Conservation (phyloP, 2,797 vertebrate genomes). For the Smutsia gigantea region DNA sequence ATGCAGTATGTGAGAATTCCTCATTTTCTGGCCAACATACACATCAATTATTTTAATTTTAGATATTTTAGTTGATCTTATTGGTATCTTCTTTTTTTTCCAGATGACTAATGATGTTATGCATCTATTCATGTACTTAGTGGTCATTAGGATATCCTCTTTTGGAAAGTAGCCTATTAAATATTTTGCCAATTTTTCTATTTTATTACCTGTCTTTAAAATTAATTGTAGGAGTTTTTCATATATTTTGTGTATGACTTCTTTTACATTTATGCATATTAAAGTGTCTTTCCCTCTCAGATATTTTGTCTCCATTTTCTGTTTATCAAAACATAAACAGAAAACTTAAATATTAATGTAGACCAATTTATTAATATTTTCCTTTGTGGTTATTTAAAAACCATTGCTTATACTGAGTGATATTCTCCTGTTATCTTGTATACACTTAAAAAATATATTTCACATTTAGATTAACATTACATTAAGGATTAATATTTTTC, state of each 20-base stretch:
- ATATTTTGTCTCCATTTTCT: too few relatives aligned
- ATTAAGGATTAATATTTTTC: not conserved
- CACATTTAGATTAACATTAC: not conserved
- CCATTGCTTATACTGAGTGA: not conserved
- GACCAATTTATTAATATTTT: constrained; percentile 16
- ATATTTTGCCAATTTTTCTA: not conserved
- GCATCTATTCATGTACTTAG: not conserved
- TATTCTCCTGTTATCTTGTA: not conserved
- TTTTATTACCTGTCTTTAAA: not conserved
- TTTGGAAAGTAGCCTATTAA: not conserved
- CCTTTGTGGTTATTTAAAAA: not conserved
- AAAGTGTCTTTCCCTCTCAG: not conserved
- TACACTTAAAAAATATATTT: not conserved
- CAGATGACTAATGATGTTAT: not conserved
- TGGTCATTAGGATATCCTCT: not conserved
- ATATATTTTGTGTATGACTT: not conserved
- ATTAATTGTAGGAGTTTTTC: not conserved
- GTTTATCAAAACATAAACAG: not conserved
- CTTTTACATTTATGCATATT: not conserved
- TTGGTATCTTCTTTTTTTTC: not conserved
- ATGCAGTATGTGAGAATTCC: not conserved
- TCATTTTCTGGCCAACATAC: not conserved
- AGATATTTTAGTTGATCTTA: not conserved
- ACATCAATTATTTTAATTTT: not conserved
- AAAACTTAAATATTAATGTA: not conserved